phyloP scores from a whole-genome alignment of 2,113 vertebrate species.

The Corythornis vintsioides region DNA sequence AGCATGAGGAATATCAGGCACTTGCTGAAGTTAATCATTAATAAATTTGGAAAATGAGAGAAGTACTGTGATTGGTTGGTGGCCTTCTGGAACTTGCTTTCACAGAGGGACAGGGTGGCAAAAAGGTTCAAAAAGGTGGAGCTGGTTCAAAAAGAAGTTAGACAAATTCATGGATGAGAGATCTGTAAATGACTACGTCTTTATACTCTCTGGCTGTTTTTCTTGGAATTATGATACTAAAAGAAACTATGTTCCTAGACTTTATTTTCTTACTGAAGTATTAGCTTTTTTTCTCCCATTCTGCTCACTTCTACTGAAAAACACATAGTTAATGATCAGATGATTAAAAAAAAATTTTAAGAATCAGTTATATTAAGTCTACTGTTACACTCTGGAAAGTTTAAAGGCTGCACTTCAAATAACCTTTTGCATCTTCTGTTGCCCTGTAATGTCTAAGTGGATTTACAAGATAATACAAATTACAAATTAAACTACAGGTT shows the following conservation, averaged over 20 bases:
- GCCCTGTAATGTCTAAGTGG: background rate
- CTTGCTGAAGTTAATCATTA: slow-evolving; percentile 14
- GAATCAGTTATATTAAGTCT: background rate
- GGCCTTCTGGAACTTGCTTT: background rate
- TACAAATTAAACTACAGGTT: slow-evolving; percentile 17
- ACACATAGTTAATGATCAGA: background rate
- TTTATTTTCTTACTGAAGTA: background rate
- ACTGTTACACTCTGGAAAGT: background rate
- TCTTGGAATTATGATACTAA: background rate
- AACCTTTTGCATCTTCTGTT: background rate
- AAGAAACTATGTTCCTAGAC: background rate
- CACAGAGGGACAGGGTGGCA: background rate
- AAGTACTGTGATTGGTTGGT: background rate
- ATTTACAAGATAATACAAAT: background rate
- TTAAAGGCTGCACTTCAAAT: background rate
- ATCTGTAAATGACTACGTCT: background rate
- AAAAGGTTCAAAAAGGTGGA: no score
- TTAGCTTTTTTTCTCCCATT: background rate
- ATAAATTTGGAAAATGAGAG: fast-evolving
- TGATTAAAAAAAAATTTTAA: background rate
- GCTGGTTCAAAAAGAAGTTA: background rate
- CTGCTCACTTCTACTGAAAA: background rate
- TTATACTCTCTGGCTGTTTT: background rate
- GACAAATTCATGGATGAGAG: background rate
- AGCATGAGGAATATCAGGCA: background rate